Base-by-base conservation (phyloP, 2,888 invertebrate species). In the Callosobruchus maculatus region DNA sequence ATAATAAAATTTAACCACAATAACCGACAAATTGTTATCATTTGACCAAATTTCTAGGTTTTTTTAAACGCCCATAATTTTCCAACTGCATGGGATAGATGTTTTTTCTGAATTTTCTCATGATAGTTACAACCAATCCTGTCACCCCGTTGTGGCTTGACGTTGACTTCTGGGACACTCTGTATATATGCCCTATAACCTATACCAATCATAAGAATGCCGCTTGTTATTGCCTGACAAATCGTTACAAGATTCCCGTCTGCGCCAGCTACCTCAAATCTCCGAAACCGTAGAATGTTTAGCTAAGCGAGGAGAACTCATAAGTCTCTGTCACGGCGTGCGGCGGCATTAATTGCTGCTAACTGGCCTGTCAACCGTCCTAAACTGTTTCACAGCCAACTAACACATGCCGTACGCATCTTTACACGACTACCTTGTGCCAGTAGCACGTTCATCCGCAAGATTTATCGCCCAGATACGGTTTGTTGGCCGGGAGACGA, bases 371-470 rank as follows among this genome's bases (percentile, higher is more conserved):
- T 79, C 80, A 78, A 70, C 83, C 83, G 80, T 80, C 79, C 77
- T 81, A 80, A 79, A 81, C 77, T 78, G 78, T 80, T 80, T 77
- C 83, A 78, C 73, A 77, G 70, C 49, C 49, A 77, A 75, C 78
- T 76, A 81, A 82, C 82, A 83, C 80, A 82, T 83, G 82, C 80
- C 49, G 49, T 49, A 49, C 49, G 49, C 49, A 49, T 49, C 49
- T 49, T 78, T 83, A 84, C 82, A 84, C 82, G 82, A 83, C 83
- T 84, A 83, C 83, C 83, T 84, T 83, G 80, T 81, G 82, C 83
- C 83, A 82, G 80, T 81, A 81, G 84, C 84, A 78, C 81, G 79
- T 85, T 85, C 84, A 85, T 68, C 22, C 22, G 70, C 70, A 22
- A 70, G 70, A 70, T 70, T 70, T 70, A 70, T 70, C 22, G 4